Base-by-base conservation (phyloP, 2,113 vertebrate species). In the Channa argus region DNA sequence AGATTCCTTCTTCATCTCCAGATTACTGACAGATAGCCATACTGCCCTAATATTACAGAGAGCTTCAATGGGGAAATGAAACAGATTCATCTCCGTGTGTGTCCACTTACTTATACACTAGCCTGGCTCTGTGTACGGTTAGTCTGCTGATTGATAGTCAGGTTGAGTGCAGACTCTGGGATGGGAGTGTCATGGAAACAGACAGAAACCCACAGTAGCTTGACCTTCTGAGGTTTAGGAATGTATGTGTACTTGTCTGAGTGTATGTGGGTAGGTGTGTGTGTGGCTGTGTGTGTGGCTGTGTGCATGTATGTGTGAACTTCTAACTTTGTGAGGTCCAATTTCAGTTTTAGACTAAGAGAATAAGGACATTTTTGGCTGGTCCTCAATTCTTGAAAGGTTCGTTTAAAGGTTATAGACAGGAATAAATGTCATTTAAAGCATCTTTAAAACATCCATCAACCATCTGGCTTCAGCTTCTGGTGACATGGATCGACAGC, bases 171-270 rank as follows among this genome's bases (percentile, higher is more conserved):
- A 55, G 60, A 9, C 76, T 54, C 13, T 46, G 54, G 44, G 47
- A 56, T 63, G 44, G 6, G 62, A 83, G 71, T 61, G 84, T 83
- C 75, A 85, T 83, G 79, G 81, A 83, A 89, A 88, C 77, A 34
- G 45, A 52, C 75, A 73, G 61, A 58, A 50, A 62, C 47, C 24
- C 65, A 61, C 41, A 53, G 63, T 11, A 63, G 51, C 47, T 66
- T 73, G 71, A 84, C 70, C 80, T 75, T 82, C 59, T 71, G 33
- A 63, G 63, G 61, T 55, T 56, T 68, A 46, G 34, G 70, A 14
- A 56, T 74, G 67, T 37, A 38, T 49, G 59, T 74, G 50, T 37
- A 33, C 15, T 3, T 64, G 49, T 71, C 54, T 69, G 34, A 47
- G 15, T 80, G 65, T 4, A 8, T 60, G 50, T 63, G 56, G 12